Base-by-base conservation (phyloP, 2,797 vertebrate species). In the Perodicticus potto region DNA sequence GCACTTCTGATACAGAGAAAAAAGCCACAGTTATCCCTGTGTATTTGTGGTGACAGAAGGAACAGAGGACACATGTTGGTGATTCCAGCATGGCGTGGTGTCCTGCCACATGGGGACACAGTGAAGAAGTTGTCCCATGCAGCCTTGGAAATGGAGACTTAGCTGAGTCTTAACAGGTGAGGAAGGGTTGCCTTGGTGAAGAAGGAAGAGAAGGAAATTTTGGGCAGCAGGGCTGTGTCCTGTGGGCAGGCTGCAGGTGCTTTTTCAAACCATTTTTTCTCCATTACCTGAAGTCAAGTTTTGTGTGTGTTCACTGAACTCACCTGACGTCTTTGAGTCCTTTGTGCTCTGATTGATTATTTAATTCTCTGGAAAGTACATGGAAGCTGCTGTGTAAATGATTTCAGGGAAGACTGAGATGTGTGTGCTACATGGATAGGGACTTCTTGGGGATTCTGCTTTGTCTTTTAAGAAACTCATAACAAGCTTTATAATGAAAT, bases 401-500 rank as follows among this genome's bases (percentile, higher is more conserved):
- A 77, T 91, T 86, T 69, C 25, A 67, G 86, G 34, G 12, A 91
- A 80, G 29, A 69, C 6, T 14, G 27, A 49, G 29, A 86, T 29
- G 27, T 23, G 55, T 72, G 67, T 78, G 29, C 25, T 25, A 0
- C 8, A 23, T 12, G 2, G 11, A 25, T 63, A 14, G 73, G 92
- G 25, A 57, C 22, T 27, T 84, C 78, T 84, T 94, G 29, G 59
- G 74, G 43, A 87, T 32, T 61, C 57, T 80, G 55, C 61, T 95
- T 86, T 89, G 25, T 63, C 93, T 83, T 93, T 83, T 40, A 82
- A 78, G 45, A 34, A 96, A 82, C 7, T 90, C 53, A 67, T 74
- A 78, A 93, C 45, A 86, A 12, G 45, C 29, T 96, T 94, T 92
- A 63, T 69, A 96, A 96, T 67, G 43, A 91, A 97, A 95, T 2